Percentiles rank a stretch among this genome's conserved stretches.
These are phyloP conservation scores for Petrocephalus schoutedeni DNA, from an alignment of 2,797 vertebrate genomes.

Conservation along the genomic window DNA sequence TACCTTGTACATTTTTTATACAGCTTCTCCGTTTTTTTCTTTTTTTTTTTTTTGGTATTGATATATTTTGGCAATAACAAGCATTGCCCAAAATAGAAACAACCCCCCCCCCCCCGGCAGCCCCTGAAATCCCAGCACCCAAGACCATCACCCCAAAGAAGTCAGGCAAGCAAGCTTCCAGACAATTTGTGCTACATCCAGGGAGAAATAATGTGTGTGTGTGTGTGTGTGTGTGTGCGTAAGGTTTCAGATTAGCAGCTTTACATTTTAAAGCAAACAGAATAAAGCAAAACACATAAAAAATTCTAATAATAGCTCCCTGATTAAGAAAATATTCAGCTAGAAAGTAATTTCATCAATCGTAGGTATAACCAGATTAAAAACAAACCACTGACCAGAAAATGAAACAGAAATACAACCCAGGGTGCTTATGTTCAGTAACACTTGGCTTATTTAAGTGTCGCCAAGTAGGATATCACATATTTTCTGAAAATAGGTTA, in stretches of 20 bases:
- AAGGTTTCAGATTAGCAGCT: not conserved
- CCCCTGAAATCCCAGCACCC: too few relatives aligned
- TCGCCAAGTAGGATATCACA: not conserved
- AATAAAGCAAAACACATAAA: not conserved
- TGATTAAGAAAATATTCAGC: not conserved
- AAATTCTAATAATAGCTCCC: not conserved
- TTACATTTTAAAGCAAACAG: not conserved
- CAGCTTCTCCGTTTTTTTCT: too few relatives aligned
- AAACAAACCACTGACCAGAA: not conserved
- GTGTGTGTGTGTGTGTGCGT: not conserved
- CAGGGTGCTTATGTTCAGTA: not conserved
- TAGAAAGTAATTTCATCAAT: not conserved
- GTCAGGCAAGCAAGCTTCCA: too few relatives aligned
- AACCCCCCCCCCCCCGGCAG: too few relatives aligned
- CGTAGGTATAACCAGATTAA: not conserved
- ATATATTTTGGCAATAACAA: too few relatives aligned
- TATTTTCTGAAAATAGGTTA: not conserved
- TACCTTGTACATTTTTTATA: too few relatives aligned
- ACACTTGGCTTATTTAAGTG: not conserved
- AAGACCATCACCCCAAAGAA: too few relatives aligned
- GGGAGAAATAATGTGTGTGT: not conserved
- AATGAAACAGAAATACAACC: not conserved
- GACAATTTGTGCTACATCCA: not conserved
- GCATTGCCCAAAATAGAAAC: too few relatives aligned
- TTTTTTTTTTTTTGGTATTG: too few relatives aligned